phyloP scores from a whole-genome alignment of 37 sponge, comb jelly and placozoan genomes.

The Bolinopsis microptera region DNA sequence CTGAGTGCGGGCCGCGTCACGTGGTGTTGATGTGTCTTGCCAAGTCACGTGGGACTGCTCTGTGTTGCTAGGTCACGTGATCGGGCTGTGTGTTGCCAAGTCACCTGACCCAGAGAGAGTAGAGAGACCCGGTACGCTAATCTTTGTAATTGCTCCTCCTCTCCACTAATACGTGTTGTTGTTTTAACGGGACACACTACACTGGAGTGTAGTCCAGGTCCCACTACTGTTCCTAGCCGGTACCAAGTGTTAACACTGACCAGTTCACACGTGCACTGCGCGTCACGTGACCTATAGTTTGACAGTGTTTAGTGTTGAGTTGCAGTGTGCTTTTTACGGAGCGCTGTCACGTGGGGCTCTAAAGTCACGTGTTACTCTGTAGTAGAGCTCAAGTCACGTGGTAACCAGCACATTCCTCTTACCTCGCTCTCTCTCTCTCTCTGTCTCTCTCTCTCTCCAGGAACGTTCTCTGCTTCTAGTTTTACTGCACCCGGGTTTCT shows the following conservation, averaged over 20 bases:
- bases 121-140: conserved; percentile 41
- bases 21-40: neutral
- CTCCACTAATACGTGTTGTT: neutral
- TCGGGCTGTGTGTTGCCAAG: conserved; percentile 28
- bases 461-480: neutral
- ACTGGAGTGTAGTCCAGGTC: neutral
- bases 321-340: neutral
- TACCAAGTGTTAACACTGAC: too few species aligned
- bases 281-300: neutral
- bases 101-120: conserved; percentile 51
- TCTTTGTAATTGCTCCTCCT: conserved; percentile 48
- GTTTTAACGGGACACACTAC: neutral
- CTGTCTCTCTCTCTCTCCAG: conserved; percentile 16
- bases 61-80: conserved; percentile 56
- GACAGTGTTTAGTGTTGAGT: neutral
- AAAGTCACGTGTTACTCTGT: neutral
- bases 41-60: conserved; percentile 16
- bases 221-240: neutral
- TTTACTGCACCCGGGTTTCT: too few species aligned
- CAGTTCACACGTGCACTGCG: neutral
- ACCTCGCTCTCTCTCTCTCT: neutral
- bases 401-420: neutral
- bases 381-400: neutral
- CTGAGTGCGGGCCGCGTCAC: neutral
- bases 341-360: neutral